Evolutionary conservation across 2,797 vertebrate genomes (phyloP), one percentile per base, ranked within the genome.

Genomic region (Otolemur crassicaudatus): DNA sequence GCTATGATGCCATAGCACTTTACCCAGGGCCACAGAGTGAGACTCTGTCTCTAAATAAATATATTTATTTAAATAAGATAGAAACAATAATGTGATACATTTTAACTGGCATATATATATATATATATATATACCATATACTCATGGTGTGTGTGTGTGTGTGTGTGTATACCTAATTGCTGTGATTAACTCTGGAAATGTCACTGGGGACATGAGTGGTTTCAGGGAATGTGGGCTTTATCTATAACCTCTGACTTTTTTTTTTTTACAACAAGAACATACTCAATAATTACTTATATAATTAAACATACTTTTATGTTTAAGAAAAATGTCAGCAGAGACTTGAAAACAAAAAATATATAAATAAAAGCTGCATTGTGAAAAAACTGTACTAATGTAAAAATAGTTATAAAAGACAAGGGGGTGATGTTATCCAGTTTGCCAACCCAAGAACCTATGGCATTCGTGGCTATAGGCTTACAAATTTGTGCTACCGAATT

Each of bases 311-410:
- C 19, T 34, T 93, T 67, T 58, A 89, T 90, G 80, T 79, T 61
- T 90, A 37, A 84, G n/a, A 79, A 88, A 92, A 91, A 43, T 43
- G 49, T 69, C 43, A 90, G 72, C 13, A 92, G 92, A 90, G 31
- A 11, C 10, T 90, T 94, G 13, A 92, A 92, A 76, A 75, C 81
- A 19, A 58, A 65, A 65, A 56, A 61, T 49, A 49, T 49, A 49
- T 53, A 53, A 53, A 16, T 34, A 29, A 77, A 87, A 69, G 3
- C 6, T 10, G 25, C 2, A 31, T 70, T 43, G 29, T 75, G 5
- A 49, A 90, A 11, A 86, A 92, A 83, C 37, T 85, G 3, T 91
- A 49, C 20, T 72, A 76, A 67, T 65, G 49, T 86, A 31, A 88
- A 88, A 92, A 88, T 16, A 70, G 2, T 29, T 56, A 16, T 12